Percentiles rank a stretch among this genome's conserved stretches.
Conservation (phyloP, 2,113 vertebrate species). For the Speoplatyrhinus poulsoni region DNA sequence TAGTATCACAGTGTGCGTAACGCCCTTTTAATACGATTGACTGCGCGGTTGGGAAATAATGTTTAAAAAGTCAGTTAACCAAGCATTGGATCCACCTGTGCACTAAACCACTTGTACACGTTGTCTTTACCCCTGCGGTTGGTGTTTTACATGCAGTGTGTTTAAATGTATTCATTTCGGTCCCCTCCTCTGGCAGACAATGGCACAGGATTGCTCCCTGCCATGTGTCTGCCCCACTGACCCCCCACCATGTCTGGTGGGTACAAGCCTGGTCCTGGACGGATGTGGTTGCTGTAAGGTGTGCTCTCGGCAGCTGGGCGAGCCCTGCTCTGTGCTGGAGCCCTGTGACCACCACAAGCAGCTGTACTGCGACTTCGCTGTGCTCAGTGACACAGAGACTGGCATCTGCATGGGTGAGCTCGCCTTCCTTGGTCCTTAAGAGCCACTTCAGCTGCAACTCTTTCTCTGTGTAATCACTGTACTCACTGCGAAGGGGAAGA, state of each 20-base stretch:
- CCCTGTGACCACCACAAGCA: conserved; percentile 82
- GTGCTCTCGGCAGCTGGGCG: conserved; percentile 76
- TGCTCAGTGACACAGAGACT: conserved; percentile 59
- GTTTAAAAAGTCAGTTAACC: not conserved
- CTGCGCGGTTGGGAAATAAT: not conserved
- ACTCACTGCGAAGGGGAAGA: not conserved
- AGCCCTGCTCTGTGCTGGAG: conserved; percentile 73
- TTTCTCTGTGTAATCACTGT: not conserved
- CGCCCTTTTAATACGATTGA: not conserved
- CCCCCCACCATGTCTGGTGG: conserved; percentile 60
- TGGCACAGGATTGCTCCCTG: conserved; percentile 60
- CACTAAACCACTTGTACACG: not conserved
- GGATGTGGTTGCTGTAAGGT: conserved; percentile 83
- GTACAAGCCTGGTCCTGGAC: conserved; percentile 78
- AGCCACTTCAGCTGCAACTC: not conserved
- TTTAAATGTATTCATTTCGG: not conserved
- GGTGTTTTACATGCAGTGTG: not conserved
- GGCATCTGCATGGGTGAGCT: conserved; percentile 80
- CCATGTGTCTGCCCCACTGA: conserved; percentile 75
- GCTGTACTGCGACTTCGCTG: conserved; percentile 76
- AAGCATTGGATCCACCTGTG: not conserved
- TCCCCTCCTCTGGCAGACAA: conserved; percentile 54
- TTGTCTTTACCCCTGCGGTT: not conserved
- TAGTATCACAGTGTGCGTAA: not conserved
- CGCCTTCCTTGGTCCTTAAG: not conserved